Evolutionary conservation across 1,140 invertebrate genomes (phyloP).

Genomic region (Tetraneura akinire): DNA sequence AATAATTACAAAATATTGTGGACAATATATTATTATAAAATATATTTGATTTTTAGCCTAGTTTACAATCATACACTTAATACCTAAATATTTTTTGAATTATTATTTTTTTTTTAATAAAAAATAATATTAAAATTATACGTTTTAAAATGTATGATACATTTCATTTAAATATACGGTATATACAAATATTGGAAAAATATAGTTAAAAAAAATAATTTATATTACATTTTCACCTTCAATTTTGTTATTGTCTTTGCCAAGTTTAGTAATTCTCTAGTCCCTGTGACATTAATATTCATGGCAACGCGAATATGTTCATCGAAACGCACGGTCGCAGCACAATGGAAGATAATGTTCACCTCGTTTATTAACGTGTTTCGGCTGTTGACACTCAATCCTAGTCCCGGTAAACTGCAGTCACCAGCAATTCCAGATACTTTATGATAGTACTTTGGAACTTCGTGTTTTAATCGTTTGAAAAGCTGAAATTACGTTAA

Average conservation of each 20-base stretch:
- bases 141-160: too few relatives aligned
- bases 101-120: too few relatives aligned
- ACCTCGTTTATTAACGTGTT: constrained; percentile 67
- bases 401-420: constrained; percentile 66
- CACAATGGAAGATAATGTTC: constrained; percentile 77
- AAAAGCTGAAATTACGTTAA: constrained; percentile 54
- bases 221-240: constrained; percentile 61
- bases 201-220: too few relatives aligned
- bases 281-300: constrained; percentile 67
- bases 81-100: too few relatives aligned
- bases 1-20: too few relatives aligned
- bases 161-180: too few relatives aligned
- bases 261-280: constrained; percentile 64
- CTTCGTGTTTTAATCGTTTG: constrained; percentile 53
- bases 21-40: too few relatives aligned
- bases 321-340: constrained; percentile 87
- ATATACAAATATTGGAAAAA: too few relatives aligned
- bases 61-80: too few relatives aligned
- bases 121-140: too few relatives aligned
- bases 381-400: constrained; percentile 64
- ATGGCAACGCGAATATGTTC: constrained; percentile 71
- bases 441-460: constrained; percentile 67
- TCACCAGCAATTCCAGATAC: constrained; percentile 68
- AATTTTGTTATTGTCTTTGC: constrained; percentile 68
- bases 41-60: too few relatives aligned